Conservation (phyloP, 2,888 invertebrate genomes). For the Epinotia ramella region DNA sequence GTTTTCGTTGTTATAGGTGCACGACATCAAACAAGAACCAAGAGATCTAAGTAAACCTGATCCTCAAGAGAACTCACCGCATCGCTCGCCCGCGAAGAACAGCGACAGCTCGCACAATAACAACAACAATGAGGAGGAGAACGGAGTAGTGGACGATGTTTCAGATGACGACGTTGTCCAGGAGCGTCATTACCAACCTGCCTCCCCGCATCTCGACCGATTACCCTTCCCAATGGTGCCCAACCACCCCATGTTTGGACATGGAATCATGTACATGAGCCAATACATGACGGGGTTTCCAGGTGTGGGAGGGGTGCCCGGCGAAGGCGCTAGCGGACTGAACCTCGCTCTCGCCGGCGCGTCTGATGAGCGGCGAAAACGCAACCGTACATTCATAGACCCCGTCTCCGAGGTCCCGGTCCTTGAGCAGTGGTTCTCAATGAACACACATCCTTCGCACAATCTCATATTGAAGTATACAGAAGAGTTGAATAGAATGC, state of each 20-base stretch:
- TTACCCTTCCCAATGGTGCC: conserved; percentile 92
- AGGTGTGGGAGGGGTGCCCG: conserved; percentile 83
- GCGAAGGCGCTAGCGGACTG: conserved; percentile 85
- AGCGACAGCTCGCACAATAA: conserved; percentile 82
- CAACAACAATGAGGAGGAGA: conserved; percentile 79
- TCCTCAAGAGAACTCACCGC: conserved; percentile 71
- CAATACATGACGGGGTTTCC: conserved; percentile 89
- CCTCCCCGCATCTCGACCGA: conserved; percentile 80
- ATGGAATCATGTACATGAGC: conserved; percentile 96
- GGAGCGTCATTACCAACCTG: conserved; percentile 73
- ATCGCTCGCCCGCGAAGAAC: conserved; percentile 83
- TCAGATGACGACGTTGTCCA: conserved; percentile 80
- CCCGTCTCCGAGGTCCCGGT: conserved; percentile 99
- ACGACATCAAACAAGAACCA: conserved; percentile 85
- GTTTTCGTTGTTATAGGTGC: conserved; percentile 67
- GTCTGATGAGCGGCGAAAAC: conserved; percentile 95
- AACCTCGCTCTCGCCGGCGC: conserved; percentile 87
- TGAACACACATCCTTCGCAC: conserved; percentile 99
- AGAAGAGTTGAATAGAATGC: conserved; percentile 98
- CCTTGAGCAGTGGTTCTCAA: conserved; percentile 97
- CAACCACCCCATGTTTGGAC: conserved; percentile 93
- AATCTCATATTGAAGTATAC: conserved; percentile 99
- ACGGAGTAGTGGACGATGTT: conserved; percentile 78
- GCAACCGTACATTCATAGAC: conserved; percentile 99
- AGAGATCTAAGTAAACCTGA: conserved; percentile 77